Evolutionary conservation across 2,888 invertebrate genomes (phyloP).

Genomic region (Kryphioiulus occultus): DNA sequence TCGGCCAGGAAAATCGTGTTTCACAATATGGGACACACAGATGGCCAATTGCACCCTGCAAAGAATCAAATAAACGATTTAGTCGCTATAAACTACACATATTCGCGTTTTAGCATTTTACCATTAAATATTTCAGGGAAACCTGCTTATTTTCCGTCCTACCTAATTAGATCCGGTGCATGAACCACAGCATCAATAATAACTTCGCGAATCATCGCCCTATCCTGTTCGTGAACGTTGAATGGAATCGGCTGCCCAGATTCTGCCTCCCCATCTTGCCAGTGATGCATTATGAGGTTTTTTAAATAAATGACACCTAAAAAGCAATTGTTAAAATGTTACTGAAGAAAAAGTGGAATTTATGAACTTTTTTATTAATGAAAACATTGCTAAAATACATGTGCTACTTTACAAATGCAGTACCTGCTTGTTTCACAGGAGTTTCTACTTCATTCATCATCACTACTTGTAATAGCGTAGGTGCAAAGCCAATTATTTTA

Average conservation of each 20-base stretch:
- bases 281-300: constrained; percentile 86
- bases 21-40: constrained; percentile 92
- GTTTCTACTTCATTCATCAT: constrained; percentile 89
- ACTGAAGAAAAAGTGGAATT: constrained; percentile 45
- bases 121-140: too few species aligned
- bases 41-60: constrained; percentile 86
- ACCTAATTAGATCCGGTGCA: constrained; percentile 86
- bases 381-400: neutral
- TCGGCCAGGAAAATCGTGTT: constrained; percentile 92
- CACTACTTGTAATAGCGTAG: constrained; percentile 89
- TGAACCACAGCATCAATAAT: constrained; percentile 96
- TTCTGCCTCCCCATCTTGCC: constrained; percentile 80
- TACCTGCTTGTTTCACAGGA: constrained; percentile 91
- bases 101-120: neutral
- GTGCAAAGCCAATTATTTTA: constrained; percentile 96
- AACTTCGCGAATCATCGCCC: constrained; percentile 87
- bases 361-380: too few species aligned
- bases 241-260: constrained; percentile 80
- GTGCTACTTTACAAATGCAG: neutral
- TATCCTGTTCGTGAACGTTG: constrained; percentile 94
- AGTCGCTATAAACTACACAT: neutral
- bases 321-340: neutral
- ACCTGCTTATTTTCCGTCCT: constrained; percentile 39
- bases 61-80: neutral
- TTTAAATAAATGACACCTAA: constrained; percentile 91